These are phyloP conservation scores for Volucella zonaria DNA, from an alignment of 2,888 invertebrate genomes.

Conservation along the genomic window DNA sequence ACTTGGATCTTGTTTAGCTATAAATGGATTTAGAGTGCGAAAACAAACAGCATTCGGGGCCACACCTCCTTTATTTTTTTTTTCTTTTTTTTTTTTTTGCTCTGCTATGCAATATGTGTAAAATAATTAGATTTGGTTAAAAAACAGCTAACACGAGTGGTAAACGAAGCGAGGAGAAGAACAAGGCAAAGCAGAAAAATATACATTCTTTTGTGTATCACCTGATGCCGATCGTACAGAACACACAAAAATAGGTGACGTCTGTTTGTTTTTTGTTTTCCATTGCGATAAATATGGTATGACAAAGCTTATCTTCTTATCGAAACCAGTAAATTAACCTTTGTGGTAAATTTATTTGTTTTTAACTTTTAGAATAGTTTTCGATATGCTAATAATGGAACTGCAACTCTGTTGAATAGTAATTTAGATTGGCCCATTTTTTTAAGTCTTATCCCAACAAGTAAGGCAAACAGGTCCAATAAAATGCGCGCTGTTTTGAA, in stretches of 20 bases:
- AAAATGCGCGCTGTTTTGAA: too few species aligned
- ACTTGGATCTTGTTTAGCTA: background rate
- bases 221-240: conserved; percentile 21
- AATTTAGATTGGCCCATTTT: too few species aligned
- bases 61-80: conserved; percentile 17
- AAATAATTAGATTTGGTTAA: background rate
- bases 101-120: conserved; percentile 14
- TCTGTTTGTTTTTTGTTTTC: background rate
- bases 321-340: too few species aligned
- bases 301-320: too few species aligned
- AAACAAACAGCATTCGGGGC: background rate
- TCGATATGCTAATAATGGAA: too few species aligned
- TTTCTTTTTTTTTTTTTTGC: too few species aligned
- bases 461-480: too few species aligned
- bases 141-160: background rate
- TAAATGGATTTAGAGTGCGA: conserved; percentile 4
- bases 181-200: background rate
- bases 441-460: too few species aligned
- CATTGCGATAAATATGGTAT: background rate
- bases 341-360: too few species aligned
- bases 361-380: too few species aligned
- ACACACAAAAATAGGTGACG: background rate
- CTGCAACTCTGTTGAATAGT: too few species aligned
- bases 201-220: conserved; percentile 10
- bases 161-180: background rate